phyloP scores from a whole-genome alignment of 2,113 vertebrate genomes.

The Eudyptes chrysolophus region DNA sequence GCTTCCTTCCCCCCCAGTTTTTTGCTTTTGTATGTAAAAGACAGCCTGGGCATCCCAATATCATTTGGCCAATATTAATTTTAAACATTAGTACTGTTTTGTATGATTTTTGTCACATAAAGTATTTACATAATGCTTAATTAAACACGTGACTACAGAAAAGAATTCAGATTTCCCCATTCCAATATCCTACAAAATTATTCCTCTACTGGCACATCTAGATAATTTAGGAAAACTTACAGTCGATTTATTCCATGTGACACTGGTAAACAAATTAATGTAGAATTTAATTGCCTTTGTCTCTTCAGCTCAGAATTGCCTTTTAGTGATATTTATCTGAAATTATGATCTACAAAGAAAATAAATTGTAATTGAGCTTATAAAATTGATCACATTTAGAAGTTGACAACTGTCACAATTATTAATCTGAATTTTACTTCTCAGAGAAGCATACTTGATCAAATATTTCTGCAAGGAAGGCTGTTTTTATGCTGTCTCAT shows the following conservation, averaged over 20 bases:
- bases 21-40: neutral
- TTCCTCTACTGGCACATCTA: neutral
- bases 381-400: neutral
- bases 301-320: neutral
- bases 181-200: neutral
- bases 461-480: slow-evolving; percentile 16
- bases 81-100: neutral
- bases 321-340: slow-evolving; percentile 39
- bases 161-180: neutral
- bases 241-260: slow-evolving; percentile 7
- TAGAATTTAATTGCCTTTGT: slow-evolving; percentile 52
- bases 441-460: neutral
- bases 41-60: neutral
- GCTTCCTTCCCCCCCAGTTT: neutral
- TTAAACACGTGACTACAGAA: neutral
- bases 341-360: slow-evolving; percentile 29
- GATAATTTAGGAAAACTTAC: neutral
- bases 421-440: slow-evolving; percentile 7
- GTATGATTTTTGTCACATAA: neutral
- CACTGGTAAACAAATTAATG: slow-evolving; percentile 44
- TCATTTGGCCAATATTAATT: neutral
- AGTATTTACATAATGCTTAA: neutral
- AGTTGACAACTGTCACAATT: slow-evolving; percentile 26
- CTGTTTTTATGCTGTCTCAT: slow-evolving; percentile 62
- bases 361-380: neutral